Evolutionary conservation across 2,797 vertebrate genomes (phyloP), one percentile per base, ranked within the genome.

Genomic region (Enoplosus armatus): DNA sequence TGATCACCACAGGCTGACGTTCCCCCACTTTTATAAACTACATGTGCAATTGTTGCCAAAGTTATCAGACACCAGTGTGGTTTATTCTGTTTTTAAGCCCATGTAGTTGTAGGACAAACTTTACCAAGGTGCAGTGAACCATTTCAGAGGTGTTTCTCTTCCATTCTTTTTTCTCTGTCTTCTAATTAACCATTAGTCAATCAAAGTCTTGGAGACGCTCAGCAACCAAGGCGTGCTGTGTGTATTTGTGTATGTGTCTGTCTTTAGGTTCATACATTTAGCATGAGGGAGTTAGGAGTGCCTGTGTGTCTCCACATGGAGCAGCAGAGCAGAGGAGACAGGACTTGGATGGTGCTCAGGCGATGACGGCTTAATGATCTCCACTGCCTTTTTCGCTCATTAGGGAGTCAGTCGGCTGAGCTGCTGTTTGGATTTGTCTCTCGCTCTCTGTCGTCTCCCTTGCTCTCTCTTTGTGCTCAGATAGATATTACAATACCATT

Each of bases 331-430:
- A n/a, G 45, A 85, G 61, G 59, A 61, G 78, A 71, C 50, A 33
- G 58, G 53, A 73, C 51, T 77, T 85, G 86, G 80, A 2, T 16
- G 54, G 35, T 55, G 35, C 81, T 88, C 75, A 79, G 86, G 82
- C 84, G 77, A 80, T 72, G 59, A 47, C 26, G 41, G 22, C 22
- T 78, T 73, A 63, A 83, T 78, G 68, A 82, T 58, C 68, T 48
- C 16, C 37, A 10, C 60, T 35, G 14, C 62, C 85, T 93, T 75
- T 61, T 82, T 56, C 37, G 4, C 71, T 87, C 63, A 66, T 77
- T 56, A 72, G 16, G 61, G 61, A 73, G 54, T 60, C 67, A 47
- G 20, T 65, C 27, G 4, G 10, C 67, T 39, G 51, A 63, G 72
- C 77, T 84, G 61, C 41, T 83, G 74, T 89, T 81, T 87, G 75